A percentile compares a stretch with the other conserved stretches of the same genome.
Conservation (phyloP, 2,797 vertebrate species). For the Eulemur albifrons region DNA sequence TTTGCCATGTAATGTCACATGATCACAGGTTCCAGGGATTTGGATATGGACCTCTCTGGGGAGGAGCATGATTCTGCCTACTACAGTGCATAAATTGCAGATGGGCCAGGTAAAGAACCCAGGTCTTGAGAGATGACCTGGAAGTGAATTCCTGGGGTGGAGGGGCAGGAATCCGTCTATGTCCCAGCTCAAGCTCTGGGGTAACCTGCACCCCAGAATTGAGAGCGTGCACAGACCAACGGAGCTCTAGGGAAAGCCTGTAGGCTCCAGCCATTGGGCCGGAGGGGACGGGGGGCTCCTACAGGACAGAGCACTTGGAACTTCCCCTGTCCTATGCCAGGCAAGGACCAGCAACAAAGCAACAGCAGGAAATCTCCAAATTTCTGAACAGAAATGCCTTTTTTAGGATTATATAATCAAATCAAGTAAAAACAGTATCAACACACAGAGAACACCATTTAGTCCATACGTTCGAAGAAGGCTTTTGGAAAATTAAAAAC, state of each 20-base stretch:
- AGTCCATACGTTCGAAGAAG: neutral
- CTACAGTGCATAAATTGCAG: neutral
- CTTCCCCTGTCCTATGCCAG: neutral
- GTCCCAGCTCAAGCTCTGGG: neutral
- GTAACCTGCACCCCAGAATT: neutral
- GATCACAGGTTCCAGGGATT: neutral
- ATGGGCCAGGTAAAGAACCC: neutral
- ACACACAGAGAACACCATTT: neutral
- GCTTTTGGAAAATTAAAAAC: constrained; percentile 29
- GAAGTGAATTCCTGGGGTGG: neutral
- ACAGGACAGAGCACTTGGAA: neutral
- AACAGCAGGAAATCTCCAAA: neutral
- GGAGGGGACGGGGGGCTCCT: too few species aligned
- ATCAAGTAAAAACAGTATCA: neutral
- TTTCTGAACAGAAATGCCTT: neutral
- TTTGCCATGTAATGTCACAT: neutral
- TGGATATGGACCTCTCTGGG: neutral
- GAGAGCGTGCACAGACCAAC: neutral
- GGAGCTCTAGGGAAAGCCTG: neutral
- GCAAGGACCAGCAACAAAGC: neutral
- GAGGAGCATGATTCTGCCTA: neutral
- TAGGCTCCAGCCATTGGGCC: neutral
- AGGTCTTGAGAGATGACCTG: neutral
- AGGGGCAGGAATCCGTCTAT: neutral
- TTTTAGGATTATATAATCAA: neutral